Evolutionary conservation across 2,797 vertebrate species (phyloP), one percentile per base, ranked within the genome.

Genomic region (Apogon talboti): DNA sequence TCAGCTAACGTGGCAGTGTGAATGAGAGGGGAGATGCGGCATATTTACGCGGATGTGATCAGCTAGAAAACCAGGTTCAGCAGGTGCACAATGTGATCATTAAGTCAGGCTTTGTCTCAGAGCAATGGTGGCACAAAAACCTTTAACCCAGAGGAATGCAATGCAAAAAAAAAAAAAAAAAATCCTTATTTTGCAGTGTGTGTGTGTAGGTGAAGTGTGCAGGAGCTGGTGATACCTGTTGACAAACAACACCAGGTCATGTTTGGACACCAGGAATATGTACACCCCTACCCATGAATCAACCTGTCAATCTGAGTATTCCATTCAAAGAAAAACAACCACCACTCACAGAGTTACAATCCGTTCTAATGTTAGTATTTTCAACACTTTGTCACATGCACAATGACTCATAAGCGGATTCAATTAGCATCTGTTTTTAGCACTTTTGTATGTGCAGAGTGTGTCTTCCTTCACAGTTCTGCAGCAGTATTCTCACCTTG

Each of bases 181-280:
- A 19, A 16, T 51, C 38, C 51, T 28, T 28, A 28, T 28, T 28
- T 28, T 28, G 24, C 24, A 70, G 33, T 3, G 24, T 3, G 24
- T 28, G 24, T 28, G 6, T 5, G 42, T 45, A 8, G 41, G 24
- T 70, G 2, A 49, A 15, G 42, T 47, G 41, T 46, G 48, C 56
- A 37, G 40, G 24, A 28, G 24, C 6, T 60, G 44, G 24, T 57
- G n/a, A 21, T 40, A 91, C 85, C 82, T 88, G 82, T 86, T 89
- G 79, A 74, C 71, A 2, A 73, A 12, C 19, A 40, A 43, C 8
- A 16, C 15, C 0, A 7, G 48, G 54, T 54, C 19, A 35, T 52
- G 33, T 56, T 35, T 28, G 47, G 33, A 60, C 44, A 47, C 24
- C 61, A n/a, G n/a, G n/a, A n/a, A n/a, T n/a, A n/a, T n/a, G n/a